Conservation (phyloP, 2,113 vertebrate species). For the Actenoides lindsayi region DNA sequence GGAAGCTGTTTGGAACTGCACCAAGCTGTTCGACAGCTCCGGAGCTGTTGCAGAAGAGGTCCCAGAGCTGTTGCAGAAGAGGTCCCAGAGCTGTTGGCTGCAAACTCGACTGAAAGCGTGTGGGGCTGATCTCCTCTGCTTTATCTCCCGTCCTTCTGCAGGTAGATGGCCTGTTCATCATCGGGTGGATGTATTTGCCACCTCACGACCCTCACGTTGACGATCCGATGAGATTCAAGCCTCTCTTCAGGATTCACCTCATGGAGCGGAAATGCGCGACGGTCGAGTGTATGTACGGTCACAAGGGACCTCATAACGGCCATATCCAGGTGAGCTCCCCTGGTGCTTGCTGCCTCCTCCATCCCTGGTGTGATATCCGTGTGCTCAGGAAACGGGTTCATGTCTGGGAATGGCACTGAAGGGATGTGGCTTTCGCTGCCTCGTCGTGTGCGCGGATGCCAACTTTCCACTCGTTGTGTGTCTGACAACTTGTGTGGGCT, state of each 20-base stretch:
- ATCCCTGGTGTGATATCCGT: too few relatives aligned
- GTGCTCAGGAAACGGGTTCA: not conserved
- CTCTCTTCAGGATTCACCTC: constrained; percentile 93
- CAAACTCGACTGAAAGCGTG: rapidly evolving
- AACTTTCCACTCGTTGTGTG: not conserved
- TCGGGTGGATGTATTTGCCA: constrained; percentile 98
- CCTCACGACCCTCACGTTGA: constrained; percentile 96
- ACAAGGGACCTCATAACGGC: constrained; percentile 94
- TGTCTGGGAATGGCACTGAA: not conserved
- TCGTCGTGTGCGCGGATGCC: not conserved
- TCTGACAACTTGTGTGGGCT: constrained; percentile 19
- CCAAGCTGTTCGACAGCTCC: not conserved
- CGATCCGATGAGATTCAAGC: constrained; percentile 94
- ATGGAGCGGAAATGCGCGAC: constrained; percentile 89
- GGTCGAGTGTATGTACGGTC: constrained; percentile 98
- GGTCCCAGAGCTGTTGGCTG: not conserved
- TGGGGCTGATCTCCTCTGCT: not conserved
- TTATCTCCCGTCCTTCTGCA: constrained; percentile 38
- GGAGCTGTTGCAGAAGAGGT: not conserved
- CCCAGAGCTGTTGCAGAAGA: not conserved
- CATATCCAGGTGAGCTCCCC: constrained; percentile 88
- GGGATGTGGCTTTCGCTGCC: not conserved
- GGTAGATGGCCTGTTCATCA: constrained; percentile 96
- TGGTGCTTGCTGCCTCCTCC: rapidly evolving
- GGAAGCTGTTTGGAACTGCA: not conserved